Evolutionary conservation across 1,140 invertebrate genomes (phyloP).

Genomic region (Aphaenogaster floridana): DNA sequence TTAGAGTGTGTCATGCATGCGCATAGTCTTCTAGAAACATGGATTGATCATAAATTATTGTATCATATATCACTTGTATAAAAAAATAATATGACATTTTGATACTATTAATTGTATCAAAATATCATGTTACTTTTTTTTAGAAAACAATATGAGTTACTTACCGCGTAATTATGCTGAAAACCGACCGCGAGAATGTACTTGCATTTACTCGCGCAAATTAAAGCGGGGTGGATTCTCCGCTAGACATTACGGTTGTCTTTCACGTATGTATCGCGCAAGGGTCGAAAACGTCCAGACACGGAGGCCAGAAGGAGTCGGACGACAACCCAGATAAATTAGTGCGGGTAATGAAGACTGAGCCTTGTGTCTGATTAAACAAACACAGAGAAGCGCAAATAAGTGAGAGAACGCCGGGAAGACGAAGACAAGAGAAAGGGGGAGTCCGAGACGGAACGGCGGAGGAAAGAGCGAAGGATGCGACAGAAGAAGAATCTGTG

Average conservation of each 20-base stretch:
- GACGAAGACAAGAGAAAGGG: conserved; percentile 31
- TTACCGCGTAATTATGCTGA: background rate
- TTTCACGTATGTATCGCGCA: conserved; percentile 37
- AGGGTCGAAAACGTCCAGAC: conserved; percentile 30
- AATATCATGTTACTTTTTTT: no score
- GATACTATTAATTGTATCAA: no score
- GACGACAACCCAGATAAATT: conserved; percentile 84
- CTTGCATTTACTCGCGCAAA: conserved; percentile 53
- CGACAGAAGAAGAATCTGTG: conserved; percentile 66
- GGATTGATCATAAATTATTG: background rate
- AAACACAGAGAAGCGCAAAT: conserved; percentile 83
- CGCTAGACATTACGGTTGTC: conserved; percentile 68
- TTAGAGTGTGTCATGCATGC: no score
- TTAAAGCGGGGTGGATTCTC: conserved; percentile 61
- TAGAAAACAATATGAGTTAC: background rate
- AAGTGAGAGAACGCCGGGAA: conserved; percentile 71
- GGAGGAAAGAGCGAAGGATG: conserved; percentile 43
- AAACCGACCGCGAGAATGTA: background rate
- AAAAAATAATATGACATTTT: no score
- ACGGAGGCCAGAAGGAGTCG: conserved; percentile 70
- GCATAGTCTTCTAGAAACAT: background rate
- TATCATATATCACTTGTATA: no score
- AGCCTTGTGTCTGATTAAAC: conserved; percentile 84
- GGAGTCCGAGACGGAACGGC: conserved; percentile 17
- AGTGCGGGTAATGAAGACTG: conserved; percentile 84